Percentiles rank a stretch among this genome's conserved stretches.
Conservation (phyloP, 2,888 invertebrate species). For the Dyspetes luteomarginatus region DNA sequence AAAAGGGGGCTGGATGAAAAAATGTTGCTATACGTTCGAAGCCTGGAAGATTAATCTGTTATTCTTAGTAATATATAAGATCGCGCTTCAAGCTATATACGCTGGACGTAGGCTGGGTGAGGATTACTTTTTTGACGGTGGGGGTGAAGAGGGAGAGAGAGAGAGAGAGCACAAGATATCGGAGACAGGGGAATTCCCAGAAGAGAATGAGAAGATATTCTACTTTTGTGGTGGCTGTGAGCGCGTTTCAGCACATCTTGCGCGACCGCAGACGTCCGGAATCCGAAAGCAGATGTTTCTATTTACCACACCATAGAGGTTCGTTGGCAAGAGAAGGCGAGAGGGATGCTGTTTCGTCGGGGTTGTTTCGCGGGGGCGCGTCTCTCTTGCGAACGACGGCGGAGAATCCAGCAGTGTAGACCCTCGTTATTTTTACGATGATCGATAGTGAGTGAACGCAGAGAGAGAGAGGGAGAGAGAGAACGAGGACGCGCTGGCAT, state of each 20-base stretch:
- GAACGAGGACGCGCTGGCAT: slow-evolving; percentile 17
- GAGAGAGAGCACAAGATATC: slow-evolving; percentile 70
- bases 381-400: slow-evolving; percentile 37
- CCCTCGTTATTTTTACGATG: slow-evolving; percentile 71
- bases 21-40: slow-evolving; percentile 34
- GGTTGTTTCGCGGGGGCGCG: slow-evolving; percentile 44
- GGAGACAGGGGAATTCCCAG: slow-evolving; percentile 74
- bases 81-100: slow-evolving; percentile 14
- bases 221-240: slow-evolving; percentile 19
- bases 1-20: slow-evolving; percentile 60
- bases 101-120: slow-evolving; percentile 26
- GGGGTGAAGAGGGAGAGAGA: slow-evolving; percentile 63
- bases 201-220: slow-evolving; percentile 37
- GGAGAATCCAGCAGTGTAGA: slow-evolving; percentile 54
- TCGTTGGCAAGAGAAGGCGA: slow-evolving; percentile 40
- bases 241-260: slow-evolving; percentile 10
- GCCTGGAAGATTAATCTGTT: slow-evolving; percentile 79
- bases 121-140: slow-evolving; percentile 35
- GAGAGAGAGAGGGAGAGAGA: slow-evolving; percentile 26
- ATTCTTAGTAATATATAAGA: slow-evolving; percentile 58
- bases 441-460: slow-evolving; percentile 65
- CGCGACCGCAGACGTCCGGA: slow-evolving; percentile 71
- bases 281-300: slow-evolving; percentile 80
- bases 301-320: slow-evolving; percentile 70
- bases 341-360: slow-evolving; percentile 52